A percentile compares a stretch with the other conserved stretches of the same genome.
phyloP scores from a whole-genome alignment of 2,888 invertebrate genomes.

The Xylophagus ater region DNA sequence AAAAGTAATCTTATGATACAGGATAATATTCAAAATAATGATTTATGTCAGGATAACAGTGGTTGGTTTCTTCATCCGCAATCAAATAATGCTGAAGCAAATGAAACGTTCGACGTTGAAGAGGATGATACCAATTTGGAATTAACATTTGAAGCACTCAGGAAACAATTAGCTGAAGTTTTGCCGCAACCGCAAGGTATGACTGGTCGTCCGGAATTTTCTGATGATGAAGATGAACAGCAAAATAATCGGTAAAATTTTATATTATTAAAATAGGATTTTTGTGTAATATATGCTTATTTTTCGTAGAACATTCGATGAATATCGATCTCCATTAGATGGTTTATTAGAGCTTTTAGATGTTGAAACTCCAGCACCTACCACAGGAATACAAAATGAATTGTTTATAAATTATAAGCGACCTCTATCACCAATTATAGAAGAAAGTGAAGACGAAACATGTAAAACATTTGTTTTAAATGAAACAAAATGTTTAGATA shows the following conservation, averaged over 20 bases:
- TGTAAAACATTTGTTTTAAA: constrained; percentile 22
- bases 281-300: neutral
- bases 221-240: constrained; percentile 19
- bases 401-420: constrained; percentile 22
- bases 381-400: constrained; percentile 17
- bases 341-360: constrained; percentile 13
- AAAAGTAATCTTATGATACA: no score
- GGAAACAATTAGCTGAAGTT: constrained; percentile 21
- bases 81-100: constrained; percentile 3
- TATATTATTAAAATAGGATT: neutral
- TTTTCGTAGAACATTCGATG: constrained; percentile 17
- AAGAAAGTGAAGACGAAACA: constrained; percentile 24
- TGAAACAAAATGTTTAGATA: constrained; percentile 22
- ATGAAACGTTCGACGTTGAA: constrained; percentile 17
- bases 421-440: constrained; percentile 22
- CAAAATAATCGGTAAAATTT: constrained; percentile 12
- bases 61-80: constrained; percentile 22
- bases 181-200: constrained; percentile 19
- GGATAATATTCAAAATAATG: no score
- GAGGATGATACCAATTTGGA: constrained; percentile 18
- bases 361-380: constrained; percentile 11
- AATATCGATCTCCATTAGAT: constrained; percentile 19
- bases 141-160: constrained; percentile 19
- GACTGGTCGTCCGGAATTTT: constrained; percentile 18
- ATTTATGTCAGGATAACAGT: no score